Conservation (phyloP, 2,888 invertebrate genomes). For the Timema podura region DNA sequence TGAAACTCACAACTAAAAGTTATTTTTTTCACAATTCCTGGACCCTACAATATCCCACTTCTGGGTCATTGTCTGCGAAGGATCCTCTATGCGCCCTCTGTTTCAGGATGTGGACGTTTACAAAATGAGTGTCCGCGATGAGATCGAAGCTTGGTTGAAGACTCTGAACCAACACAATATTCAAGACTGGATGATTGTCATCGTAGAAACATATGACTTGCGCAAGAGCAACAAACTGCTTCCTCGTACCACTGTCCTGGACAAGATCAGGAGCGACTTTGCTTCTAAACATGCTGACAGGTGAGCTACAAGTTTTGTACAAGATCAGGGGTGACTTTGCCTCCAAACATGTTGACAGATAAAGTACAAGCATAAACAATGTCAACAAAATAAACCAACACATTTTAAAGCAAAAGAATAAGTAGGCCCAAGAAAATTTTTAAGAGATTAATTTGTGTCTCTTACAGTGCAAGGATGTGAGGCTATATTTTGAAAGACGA, state of each 20-base stretch:
- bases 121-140: slow-evolving; percentile 81
- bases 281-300: slow-evolving; percentile 78
- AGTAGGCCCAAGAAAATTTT: too few relatives aligned
- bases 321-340: slow-evolving; percentile 78
- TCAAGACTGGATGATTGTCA: slow-evolving; percentile 88
- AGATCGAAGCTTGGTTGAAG: slow-evolving; percentile 84
- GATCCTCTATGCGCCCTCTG: too few relatives aligned
- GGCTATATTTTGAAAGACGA: too few relatives aligned
- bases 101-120: slow-evolving; percentile 86
- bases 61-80: too few relatives aligned
- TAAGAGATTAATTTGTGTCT: too few relatives aligned
- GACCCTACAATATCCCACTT: too few relatives aligned
- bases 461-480: too few relatives aligned
- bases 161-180: slow-evolving; percentile 69
- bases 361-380: too few relatives aligned
- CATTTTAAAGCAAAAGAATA: too few relatives aligned
- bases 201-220: slow-evolving; percentile 88
- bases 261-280: slow-evolving; percentile 92
- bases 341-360: background rate
- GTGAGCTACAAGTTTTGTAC: slow-evolving; percentile 66
- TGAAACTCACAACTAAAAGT: too few relatives aligned
- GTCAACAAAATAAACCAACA: too few relatives aligned
- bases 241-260: slow-evolving; percentile 87
- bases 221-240: slow-evolving; percentile 87
- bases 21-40: too few relatives aligned